Percentiles rank a stretch among this genome's conserved stretches.
phyloP scores from a whole-genome alignment of 2,888 invertebrate species.

The Andrena flavipes region DNA sequence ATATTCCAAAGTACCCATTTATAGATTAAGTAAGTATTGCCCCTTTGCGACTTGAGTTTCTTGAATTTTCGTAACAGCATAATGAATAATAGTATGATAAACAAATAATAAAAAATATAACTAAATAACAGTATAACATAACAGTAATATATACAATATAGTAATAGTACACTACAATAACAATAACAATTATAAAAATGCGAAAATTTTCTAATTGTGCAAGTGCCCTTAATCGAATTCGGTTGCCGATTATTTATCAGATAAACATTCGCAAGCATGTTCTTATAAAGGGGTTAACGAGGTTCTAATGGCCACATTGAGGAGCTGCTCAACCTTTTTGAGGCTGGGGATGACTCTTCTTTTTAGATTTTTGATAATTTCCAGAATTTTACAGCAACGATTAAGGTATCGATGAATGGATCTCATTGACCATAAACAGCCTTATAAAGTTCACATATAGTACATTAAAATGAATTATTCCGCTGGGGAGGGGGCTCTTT shows the following conservation, averaged over 20 bases:
- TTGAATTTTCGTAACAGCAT: too few species aligned
- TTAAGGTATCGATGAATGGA: not conserved
- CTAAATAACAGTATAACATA: too few species aligned
- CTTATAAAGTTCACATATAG: not conserved
- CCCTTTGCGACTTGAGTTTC: too few species aligned
- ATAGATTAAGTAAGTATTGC: too few species aligned
- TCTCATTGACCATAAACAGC: not conserved
- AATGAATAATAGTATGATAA: too few species aligned
- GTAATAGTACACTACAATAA: too few species aligned
- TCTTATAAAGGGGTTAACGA: slow-evolving; percentile 20
- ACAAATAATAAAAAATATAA: too few species aligned
- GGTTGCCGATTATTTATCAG: slow-evolving; percentile 63
- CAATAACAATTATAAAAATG: too few species aligned
- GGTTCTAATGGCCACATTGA: slow-evolving; percentile 26
- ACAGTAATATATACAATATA: too few species aligned
- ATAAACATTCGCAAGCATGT: slow-evolving; percentile 42
- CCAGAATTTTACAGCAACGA: not conserved
- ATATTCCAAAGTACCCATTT: too few species aligned
- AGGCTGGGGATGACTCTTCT: not conserved
- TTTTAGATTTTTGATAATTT: not conserved
- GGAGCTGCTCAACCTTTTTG: slow-evolving; percentile 3
- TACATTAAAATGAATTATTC: not conserved
- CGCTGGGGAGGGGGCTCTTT: not conserved
- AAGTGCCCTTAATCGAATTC: slow-evolving; percentile 37
- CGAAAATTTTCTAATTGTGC: too few species aligned